phyloP scores from a whole-genome alignment of 2,888 invertebrate species.

The Bombyx huttoni region DNA sequence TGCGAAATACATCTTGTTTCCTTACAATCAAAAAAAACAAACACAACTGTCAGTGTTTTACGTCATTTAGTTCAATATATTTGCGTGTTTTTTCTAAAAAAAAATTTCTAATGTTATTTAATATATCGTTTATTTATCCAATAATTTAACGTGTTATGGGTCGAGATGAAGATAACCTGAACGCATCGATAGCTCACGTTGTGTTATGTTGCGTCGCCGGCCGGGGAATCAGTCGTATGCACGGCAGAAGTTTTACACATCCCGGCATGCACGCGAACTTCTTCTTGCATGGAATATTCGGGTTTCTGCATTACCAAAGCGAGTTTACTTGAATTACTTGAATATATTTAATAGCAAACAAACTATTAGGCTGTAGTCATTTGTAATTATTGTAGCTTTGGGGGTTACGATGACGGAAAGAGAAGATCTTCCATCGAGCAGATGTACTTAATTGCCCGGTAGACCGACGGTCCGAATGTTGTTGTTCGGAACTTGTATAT shows the following conservation, averaged over 20 bases:
- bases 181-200: slow-evolving; percentile 42
- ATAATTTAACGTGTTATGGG: slow-evolving; percentile 29
- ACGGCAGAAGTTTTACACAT: slow-evolving; percentile 30
- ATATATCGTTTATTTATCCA: slow-evolving; percentile 3
- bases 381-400: too few relatives aligned
- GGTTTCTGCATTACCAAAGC: slow-evolving; percentile 47
- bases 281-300: slow-evolving; percentile 47
- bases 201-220: slow-evolving; percentile 43
- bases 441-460: too few relatives aligned
- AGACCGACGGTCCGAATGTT: too few relatives aligned
- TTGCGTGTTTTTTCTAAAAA: neutral
- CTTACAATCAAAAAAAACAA: too few relatives aligned
- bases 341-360: too few relatives aligned
- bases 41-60: too few relatives aligned
- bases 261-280: slow-evolving; percentile 56
- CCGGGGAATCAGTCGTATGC: slow-evolving; percentile 24
- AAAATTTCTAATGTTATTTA: neutral
- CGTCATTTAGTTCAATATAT: too few relatives aligned
- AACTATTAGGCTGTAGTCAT: too few relatives aligned
- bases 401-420: too few relatives aligned
- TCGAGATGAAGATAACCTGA: slow-evolving; percentile 30
- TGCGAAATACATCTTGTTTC: too few relatives aligned
- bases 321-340: slow-evolving; percentile 9
- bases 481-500: too few relatives aligned
- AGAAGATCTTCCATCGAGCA: too few relatives aligned